A percentile compares a stretch with the other conserved stretches of the same genome.
phyloP scores from a whole-genome alignment of 2,888 invertebrate genomes.

The Tipula vernalis region DNA sequence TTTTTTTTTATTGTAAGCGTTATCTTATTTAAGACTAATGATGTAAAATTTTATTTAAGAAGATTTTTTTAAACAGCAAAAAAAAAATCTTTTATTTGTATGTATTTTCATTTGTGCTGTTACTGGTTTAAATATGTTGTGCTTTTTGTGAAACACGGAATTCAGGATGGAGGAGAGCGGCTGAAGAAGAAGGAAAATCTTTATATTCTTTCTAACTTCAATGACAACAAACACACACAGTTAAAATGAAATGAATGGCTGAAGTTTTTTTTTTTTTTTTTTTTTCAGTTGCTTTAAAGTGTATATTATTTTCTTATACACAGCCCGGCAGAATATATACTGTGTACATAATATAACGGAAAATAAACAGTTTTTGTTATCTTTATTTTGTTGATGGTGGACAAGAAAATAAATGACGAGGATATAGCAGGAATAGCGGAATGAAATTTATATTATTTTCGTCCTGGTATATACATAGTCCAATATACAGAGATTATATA shows the following conservation, averaged over 20 bases:
- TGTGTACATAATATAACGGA: neutral
- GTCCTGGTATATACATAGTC: neutral
- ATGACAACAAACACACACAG: neutral
- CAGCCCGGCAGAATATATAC: neutral
- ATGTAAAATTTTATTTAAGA: neutral
- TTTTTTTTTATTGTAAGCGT: neutral
- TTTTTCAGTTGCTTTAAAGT: neutral
- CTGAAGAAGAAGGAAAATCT: neutral
- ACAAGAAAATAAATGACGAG: neutral
- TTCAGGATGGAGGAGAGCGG: neutral
- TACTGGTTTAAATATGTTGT: neutral
- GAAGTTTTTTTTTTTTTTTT: neutral
- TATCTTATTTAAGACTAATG: neutral
- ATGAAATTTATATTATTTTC: neutral
- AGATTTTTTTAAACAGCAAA: neutral
- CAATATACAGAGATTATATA: neutral
- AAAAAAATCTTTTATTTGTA: neutral
- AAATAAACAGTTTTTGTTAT: neutral
- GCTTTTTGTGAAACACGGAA: neutral
- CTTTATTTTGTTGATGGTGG: neutral
- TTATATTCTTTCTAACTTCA: neutral
- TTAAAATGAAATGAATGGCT: neutral
- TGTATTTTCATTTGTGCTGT: neutral
- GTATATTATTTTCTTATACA: neutral
- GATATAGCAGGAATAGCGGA: neutral